Conservation (phyloP, 2,888 invertebrate genomes). For the Anarsia innoxiella region DNA sequence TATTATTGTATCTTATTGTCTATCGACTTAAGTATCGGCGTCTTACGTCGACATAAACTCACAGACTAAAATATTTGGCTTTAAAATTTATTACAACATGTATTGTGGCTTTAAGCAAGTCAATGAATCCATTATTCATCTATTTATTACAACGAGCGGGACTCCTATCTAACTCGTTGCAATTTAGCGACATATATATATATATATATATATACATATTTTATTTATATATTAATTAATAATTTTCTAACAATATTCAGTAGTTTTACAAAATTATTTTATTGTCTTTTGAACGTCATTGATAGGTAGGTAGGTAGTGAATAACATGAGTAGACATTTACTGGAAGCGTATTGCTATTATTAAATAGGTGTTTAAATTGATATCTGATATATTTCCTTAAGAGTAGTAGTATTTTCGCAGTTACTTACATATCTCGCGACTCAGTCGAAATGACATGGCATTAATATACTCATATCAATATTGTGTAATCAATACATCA, state of each 20-base stretch:
- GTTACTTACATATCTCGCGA: constrained; percentile 55
- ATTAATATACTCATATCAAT: constrained; percentile 25
- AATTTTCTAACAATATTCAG: constrained; percentile 70
- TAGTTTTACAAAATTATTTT: constrained; percentile 67
- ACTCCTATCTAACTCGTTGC: constrained; percentile 49
- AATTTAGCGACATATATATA: constrained; percentile 57
- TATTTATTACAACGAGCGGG: constrained; percentile 47
- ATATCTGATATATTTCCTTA: constrained; percentile 34
- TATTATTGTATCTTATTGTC: constrained; percentile 62
- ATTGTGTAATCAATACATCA: constrained; percentile 14
- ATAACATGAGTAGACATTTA: constrained; percentile 49
- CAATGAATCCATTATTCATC: constrained; percentile 61
- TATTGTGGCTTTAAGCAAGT: constrained; percentile 70
- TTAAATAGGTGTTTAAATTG: constrained; percentile 43
- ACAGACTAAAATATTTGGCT: constrained; percentile 76
- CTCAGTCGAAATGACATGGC: constrained; percentile 10
- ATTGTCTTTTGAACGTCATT: constrained; percentile 52
- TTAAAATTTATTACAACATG: constrained; percentile 70
- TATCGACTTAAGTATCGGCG: constrained; percentile 66
- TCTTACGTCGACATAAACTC: constrained; percentile 64
- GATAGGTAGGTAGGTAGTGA: constrained; percentile 49
- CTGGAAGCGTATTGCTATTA: constrained; percentile 49
- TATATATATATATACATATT: constrained; percentile 55
- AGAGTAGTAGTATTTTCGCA: constrained; percentile 38
- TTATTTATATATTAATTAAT: constrained; percentile 53